Conservation (phyloP, 2,113 vertebrate genomes). For the Pithys albifrons region DNA sequence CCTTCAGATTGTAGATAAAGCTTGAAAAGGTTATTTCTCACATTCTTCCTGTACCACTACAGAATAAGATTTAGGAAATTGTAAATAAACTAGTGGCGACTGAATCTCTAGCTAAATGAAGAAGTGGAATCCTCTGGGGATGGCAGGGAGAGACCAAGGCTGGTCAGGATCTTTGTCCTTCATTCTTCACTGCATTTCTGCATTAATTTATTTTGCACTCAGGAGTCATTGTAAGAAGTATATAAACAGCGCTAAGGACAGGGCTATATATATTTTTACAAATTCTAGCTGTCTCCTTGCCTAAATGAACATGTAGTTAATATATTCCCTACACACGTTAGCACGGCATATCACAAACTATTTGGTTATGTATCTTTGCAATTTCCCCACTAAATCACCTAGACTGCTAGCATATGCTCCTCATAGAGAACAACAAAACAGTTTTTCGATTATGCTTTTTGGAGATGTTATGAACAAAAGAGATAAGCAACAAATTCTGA, state of each 20-base stretch:
- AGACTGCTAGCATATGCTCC: background rate
- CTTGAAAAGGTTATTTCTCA: background rate
- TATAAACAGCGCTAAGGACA: background rate
- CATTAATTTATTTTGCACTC: background rate
- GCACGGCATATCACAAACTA: background rate
- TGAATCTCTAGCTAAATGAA: background rate
- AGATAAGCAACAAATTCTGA: background rate
- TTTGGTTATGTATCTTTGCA: background rate
- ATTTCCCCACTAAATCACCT: constrained; percentile 1
- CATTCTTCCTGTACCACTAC: background rate
- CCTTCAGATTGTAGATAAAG: background rate
- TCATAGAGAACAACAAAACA: background rate
- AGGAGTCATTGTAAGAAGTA: background rate
- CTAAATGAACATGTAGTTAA: constrained; percentile 8
- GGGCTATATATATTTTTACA: background rate
- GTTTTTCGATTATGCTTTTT: background rate
- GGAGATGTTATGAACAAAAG: background rate
- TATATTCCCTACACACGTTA: background rate
- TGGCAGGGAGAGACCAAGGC: background rate
- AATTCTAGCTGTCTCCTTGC: background rate
- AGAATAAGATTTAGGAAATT: background rate
- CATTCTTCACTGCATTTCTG: background rate
- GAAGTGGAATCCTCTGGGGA: background rate
- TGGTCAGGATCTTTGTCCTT: background rate
- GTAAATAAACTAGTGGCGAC: background rate